Conservation (phyloP, 2,113 vertebrate species). For the Notothenia rossii region DNA sequence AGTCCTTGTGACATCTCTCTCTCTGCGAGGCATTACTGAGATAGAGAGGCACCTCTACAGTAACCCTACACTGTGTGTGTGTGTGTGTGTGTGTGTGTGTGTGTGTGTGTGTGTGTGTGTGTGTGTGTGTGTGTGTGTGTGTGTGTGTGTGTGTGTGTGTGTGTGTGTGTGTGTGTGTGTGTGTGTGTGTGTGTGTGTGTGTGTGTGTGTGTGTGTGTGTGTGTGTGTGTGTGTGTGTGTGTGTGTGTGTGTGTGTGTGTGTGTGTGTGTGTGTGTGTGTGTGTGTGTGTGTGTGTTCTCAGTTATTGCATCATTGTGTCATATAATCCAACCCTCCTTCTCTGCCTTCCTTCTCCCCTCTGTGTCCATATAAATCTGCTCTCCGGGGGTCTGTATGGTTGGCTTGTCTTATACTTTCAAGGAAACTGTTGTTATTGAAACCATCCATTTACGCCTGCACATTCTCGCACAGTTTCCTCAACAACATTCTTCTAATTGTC, state of each 20-base stretch:
- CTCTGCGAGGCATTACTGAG: slow-evolving; percentile 54
- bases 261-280: too few species aligned
- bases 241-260: too few species aligned
- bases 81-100: not conserved
- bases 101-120: too few species aligned
- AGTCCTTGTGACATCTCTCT: slow-evolving; percentile 71
- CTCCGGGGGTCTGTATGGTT: slow-evolving; percentile 9
- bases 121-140: too few species aligned
- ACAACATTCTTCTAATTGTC: not conserved
- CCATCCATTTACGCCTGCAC: not conserved
- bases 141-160: too few species aligned
- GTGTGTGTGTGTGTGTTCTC: not conserved
- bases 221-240: not conserved
- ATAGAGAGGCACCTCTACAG: slow-evolving; percentile 77
- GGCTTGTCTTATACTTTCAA: slow-evolving; percentile 9
- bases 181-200: too few species aligned
- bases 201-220: too few species aligned
- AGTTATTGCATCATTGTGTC: slow-evolving; percentile 70
- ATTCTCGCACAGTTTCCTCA: slow-evolving; percentile 13
- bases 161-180: too few species aligned
- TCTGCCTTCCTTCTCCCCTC: slow-evolving; percentile 6
- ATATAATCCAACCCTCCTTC: slow-evolving; percentile 45
- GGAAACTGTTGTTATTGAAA: slow-evolving; percentile 1
- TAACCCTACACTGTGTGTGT: slow-evolving; percentile 59
- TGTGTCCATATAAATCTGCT: slow-evolving; percentile 1